Evolutionary conservation across 2,888 invertebrate genomes (phyloP).

Genomic region (Plagodis dolabraria): DNA sequence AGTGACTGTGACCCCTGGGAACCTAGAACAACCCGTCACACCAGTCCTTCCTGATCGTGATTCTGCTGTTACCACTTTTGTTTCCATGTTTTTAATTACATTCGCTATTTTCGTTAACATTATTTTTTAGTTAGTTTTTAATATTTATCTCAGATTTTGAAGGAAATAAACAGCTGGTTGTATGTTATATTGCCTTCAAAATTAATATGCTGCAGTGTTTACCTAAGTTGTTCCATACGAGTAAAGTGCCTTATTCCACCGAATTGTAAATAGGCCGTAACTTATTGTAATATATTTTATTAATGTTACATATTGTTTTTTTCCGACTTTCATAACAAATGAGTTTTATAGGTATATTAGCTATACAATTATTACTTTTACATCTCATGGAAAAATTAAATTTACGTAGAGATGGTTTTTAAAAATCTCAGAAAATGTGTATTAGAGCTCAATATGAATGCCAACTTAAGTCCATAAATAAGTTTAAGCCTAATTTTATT

Average conservation of each 20-base stretch:
- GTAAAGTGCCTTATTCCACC: slow-evolving; percentile 40
- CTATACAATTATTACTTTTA: too few relatives aligned
- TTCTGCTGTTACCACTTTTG: slow-evolving; percentile 55
- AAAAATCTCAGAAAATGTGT: too few relatives aligned
- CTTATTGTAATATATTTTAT: slow-evolving; percentile 40
- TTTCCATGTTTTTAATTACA: slow-evolving; percentile 52
- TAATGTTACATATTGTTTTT: slow-evolving; percentile 6
- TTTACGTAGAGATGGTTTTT: too few relatives aligned
- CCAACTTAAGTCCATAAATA: too few relatives aligned
- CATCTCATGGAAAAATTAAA: too few relatives aligned
- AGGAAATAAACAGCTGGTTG: slow-evolving; percentile 6
- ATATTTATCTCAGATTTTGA: slow-evolving; percentile 23
- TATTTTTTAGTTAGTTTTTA: slow-evolving; percentile 46
- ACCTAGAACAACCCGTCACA: slow-evolving; percentile 50
- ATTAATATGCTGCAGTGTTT: slow-evolving; percentile 11
- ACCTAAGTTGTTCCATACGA: slow-evolving; percentile 32
- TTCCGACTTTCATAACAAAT: not conserved
- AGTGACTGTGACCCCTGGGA: slow-evolving; percentile 38
- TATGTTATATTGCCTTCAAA: slow-evolving; percentile 6
- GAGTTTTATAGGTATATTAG: too few relatives aligned
- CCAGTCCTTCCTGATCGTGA: slow-evolving; percentile 52
- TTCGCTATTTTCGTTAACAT: slow-evolving; percentile 51
- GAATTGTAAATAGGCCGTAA: slow-evolving; percentile 50
- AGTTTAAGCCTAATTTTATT: too few relatives aligned
- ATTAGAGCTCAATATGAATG: too few relatives aligned